A percentile compares a stretch with the other conserved stretches of the same genome.
These are phyloP conservation scores for Mastomys coucha DNA, from an alignment of 2,113 vertebrate genomes.

Conservation along the genomic window DNA sequence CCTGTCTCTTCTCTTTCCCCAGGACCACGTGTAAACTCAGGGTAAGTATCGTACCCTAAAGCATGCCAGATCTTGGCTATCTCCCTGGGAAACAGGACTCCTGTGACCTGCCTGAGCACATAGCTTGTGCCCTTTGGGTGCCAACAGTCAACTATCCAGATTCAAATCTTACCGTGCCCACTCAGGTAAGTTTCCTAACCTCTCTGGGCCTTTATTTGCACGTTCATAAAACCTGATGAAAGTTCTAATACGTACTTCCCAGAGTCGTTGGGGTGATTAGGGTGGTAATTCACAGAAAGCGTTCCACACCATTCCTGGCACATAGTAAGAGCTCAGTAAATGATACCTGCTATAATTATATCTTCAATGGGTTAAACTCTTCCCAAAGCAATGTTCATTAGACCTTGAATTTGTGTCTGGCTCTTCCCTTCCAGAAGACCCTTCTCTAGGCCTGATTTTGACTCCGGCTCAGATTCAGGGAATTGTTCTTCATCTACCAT, in stretches of 20 bases:
- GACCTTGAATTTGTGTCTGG: neutral
- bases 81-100: neutral
- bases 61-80: neutral
- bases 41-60: neutral
- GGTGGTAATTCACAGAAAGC: conserved; percentile 28
- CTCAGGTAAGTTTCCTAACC: conserved; percentile 62
- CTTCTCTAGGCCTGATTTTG: neutral
- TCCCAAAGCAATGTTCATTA: conserved; percentile 41
- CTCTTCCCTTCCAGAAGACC: neutral
- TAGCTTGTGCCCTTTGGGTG: neutral
- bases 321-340: conserved; percentile 53
- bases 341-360: conserved; percentile 49
- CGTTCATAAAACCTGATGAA: conserved; percentile 71
- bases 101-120: neutral
- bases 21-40: neutral
- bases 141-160: conserved; percentile 28
- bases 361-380: conserved; percentile 51
- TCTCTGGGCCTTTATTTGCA: conserved; percentile 58
- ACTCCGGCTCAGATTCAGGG: neutral
- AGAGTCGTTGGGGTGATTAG: conserved; percentile 43
- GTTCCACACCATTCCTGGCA: conserved; percentile 44
- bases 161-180: conserved; percentile 56
- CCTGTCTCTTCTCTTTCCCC: neutral
- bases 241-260: conserved; percentile 34
- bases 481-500: neutral